Conservation (phyloP, 2,888 invertebrate species). For the Apamea monoglypha region DNA sequence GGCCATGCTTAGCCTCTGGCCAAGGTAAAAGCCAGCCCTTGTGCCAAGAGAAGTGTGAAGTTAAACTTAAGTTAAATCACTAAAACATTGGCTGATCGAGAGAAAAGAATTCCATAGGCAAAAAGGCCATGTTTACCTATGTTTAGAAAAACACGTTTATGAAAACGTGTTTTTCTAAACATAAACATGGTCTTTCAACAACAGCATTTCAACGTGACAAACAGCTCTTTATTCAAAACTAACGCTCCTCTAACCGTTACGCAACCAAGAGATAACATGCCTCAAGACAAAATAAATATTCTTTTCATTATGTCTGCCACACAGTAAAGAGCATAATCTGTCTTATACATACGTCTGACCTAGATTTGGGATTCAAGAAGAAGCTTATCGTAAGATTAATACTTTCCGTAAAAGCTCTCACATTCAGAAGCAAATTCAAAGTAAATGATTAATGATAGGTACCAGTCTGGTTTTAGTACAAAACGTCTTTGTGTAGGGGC, state of each 20-base stretch:
- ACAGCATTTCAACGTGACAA: slow-evolving; percentile 12
- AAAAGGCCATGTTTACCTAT: too few species aligned
- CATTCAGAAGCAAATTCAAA: slow-evolving; percentile 42
- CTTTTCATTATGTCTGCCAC: slow-evolving; percentile 38
- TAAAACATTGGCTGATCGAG: background rate
- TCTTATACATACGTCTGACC: slow-evolving; percentile 53
- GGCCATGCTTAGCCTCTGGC: too few species aligned
- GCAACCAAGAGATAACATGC: slow-evolving; percentile 17
- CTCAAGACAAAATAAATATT: slow-evolving; percentile 34
- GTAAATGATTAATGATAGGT: slow-evolving; percentile 61
- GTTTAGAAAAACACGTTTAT: too few species aligned
- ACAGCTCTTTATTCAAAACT: background rate
- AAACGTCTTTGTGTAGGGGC: slow-evolving; percentile 42
- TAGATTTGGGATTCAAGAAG: slow-evolving; percentile 53
- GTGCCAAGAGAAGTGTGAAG: too few species aligned
- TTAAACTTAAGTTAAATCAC: background rate
- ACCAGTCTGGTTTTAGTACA: slow-evolving; percentile 29
- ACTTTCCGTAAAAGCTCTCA: slow-evolving; percentile 48
- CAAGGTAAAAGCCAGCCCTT: too few species aligned
- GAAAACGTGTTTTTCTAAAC: background rate
- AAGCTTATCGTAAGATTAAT: slow-evolving; percentile 50
- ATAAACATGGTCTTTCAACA: slow-evolving; percentile 27
- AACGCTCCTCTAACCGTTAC: slow-evolving; percentile 9
- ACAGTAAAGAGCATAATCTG: slow-evolving; percentile 49
- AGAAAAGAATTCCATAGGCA: background rate